phyloP scores from a whole-genome alignment of 2,113 vertebrate species.

The Nanorana parkeri region DNA sequence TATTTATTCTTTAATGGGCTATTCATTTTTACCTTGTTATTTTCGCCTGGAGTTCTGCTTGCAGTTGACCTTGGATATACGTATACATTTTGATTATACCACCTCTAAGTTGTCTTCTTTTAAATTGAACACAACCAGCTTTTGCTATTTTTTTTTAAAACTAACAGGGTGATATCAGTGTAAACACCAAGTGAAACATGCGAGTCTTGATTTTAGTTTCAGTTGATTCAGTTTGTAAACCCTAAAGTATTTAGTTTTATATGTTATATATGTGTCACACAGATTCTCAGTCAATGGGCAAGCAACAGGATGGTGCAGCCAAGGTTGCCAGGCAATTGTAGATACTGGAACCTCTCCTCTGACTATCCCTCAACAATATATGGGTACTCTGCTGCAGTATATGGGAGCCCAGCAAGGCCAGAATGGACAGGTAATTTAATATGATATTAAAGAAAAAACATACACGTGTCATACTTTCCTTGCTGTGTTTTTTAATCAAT shows the following conservation, averaged over 20 bases:
- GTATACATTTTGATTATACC: too few species aligned
- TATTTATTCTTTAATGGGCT: too few species aligned
- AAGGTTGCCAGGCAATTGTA: conserved; percentile 70
- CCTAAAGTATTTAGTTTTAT: background rate
- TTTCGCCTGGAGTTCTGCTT: too few species aligned
- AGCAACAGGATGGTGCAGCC: conserved; percentile 58
- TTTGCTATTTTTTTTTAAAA: too few species aligned
- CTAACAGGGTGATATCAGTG: too few species aligned
- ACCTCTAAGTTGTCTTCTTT: too few species aligned
- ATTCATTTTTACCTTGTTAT: too few species aligned
- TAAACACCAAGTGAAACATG: too few species aligned
- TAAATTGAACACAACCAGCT: too few species aligned
- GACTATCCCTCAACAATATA: conserved; percentile 62
- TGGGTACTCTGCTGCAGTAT: conserved; percentile 55
- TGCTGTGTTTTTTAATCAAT: background rate
- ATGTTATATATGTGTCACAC: background rate
- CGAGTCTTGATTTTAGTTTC: background rate
- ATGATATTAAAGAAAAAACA: background rate
- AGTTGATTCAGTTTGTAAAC: background rate
- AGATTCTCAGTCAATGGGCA: conserved; percentile 68
- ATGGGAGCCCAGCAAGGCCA: conserved; percentile 63
- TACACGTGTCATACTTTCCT: background rate
- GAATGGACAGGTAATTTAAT: conserved; percentile 63
- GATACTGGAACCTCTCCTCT: conserved; percentile 69
- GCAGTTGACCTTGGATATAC: too few species aligned